A percentile compares a stretch with the other conserved stretches of the same genome.
phyloP scores from a whole-genome alignment of 2,797 vertebrate species.

The Bufotes viridis region DNA sequence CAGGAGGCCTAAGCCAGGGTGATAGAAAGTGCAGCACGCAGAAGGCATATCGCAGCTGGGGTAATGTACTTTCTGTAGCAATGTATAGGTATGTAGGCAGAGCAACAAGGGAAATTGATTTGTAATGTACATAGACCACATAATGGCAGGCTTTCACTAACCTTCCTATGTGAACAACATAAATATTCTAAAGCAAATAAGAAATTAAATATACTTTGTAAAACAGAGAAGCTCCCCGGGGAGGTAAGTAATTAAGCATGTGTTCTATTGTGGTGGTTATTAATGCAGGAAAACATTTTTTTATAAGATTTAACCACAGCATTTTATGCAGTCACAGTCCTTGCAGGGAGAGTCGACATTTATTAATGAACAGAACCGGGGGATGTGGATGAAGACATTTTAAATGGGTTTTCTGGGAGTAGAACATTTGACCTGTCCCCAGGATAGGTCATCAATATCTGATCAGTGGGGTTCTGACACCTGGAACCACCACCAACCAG shows the following conservation, averaged over 20 bases:
- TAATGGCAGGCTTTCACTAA: conserved; percentile 34
- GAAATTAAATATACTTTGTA: conserved; percentile 39
- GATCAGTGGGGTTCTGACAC: no score
- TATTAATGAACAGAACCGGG: not conserved
- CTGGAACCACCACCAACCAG: no score
- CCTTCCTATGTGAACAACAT: not conserved
- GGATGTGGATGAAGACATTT: not conserved
- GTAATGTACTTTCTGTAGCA: conserved; percentile 26
- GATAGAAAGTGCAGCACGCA: no score
- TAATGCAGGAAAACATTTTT: conserved; percentile 8
- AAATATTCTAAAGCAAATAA: conserved; percentile 31
- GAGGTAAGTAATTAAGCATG: conserved; percentile 11
- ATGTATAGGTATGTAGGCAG: conserved; percentile 4
- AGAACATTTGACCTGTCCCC: no score
- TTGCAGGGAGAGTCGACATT: not conserved
- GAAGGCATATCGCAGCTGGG: conserved; percentile 30
- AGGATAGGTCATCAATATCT: no score
- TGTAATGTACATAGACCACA: conserved; percentile 28
- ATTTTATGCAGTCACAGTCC: not conserved
- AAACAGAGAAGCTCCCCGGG: not conserved
- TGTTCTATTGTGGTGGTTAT: conserved; percentile 13
- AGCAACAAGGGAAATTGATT: conserved; percentile 13
- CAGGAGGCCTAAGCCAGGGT: no score
- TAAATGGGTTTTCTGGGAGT: not conserved
- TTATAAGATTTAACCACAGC: conserved; percentile 8